These are phyloP conservation scores for Tanypteryx hageni DNA, from an alignment of 2,888 invertebrate species.

Conservation along the genomic window DNA sequence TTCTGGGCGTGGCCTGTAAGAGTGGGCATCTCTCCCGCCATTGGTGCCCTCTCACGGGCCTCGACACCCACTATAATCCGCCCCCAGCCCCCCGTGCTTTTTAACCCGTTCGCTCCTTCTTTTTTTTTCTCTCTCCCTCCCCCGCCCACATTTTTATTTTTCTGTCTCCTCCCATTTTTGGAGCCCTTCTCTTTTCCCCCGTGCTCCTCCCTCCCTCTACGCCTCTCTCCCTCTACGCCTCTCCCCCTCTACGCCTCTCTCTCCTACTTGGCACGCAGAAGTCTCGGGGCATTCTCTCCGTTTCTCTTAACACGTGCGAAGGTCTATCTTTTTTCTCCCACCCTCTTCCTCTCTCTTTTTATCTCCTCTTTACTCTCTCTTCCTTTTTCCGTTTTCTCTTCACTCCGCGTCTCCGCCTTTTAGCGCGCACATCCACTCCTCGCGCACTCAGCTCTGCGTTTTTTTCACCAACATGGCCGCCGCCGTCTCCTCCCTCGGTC, in stretches of 20 bases:
- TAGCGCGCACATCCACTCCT: neutral
- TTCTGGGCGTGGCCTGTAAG: constrained; percentile 51
- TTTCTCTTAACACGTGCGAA: neutral
- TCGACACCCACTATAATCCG: constrained; percentile 33
- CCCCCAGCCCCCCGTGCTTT: neutral
- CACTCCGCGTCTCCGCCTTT: neutral
- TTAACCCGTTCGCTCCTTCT: neutral
- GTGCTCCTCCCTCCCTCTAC: no score
- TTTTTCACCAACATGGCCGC: constrained; percentile 51
- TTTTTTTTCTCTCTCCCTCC: neutral
- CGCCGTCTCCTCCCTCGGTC: neutral
- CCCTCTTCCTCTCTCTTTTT: neutral
- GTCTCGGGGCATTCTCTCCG: constrained; percentile 7
- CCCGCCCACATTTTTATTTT: neutral
- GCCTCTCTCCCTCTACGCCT: neutral
- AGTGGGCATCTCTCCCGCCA: constrained; percentile 24
- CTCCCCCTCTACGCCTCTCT: neutral
- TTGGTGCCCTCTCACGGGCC: constrained; percentile 31
- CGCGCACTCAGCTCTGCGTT: neutral
- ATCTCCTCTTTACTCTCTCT: neutral
- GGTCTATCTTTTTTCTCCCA: no score
- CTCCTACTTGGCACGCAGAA: neutral
- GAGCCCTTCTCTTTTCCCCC: neutral
- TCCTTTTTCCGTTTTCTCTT: neutral
- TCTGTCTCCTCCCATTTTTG: neutral